These are phyloP conservation scores for Pseudomugil gertrudae DNA, from an alignment of 2,797 vertebrate genomes.

Conservation along the genomic window DNA sequence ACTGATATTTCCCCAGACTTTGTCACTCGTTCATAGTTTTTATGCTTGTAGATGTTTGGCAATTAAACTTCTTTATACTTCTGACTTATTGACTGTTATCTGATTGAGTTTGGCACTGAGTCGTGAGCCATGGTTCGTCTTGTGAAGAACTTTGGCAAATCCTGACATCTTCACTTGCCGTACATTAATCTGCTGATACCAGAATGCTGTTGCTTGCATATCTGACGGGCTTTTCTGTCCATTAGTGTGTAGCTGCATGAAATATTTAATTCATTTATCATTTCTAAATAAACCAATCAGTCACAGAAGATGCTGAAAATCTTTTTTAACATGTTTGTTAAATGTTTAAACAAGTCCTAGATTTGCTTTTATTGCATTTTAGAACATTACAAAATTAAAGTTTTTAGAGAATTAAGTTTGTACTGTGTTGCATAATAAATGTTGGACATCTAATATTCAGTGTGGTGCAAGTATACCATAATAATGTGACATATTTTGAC, in stretches of 20 bases:
- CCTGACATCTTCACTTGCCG: not conserved
- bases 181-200: not conserved
- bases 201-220: not conserved
- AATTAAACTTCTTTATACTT: not conserved
- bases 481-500: not conserved
- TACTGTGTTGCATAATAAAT: not conserved
- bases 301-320: not conserved
- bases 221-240: not conserved
- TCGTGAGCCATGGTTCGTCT: not conserved
- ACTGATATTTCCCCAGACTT: not conserved
- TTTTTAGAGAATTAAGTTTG: not conserved
- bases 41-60: not conserved
- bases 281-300: no score
- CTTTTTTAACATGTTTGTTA: not conserved
- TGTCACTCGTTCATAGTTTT: not conserved
- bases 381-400: not conserved
- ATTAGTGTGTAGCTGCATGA: no score
- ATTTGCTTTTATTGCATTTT: not conserved
- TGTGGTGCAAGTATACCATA: not conserved
- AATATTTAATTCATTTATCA: no score
- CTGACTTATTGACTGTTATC: no score
- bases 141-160: not conserved
- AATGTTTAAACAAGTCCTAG: not conserved
- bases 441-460: not conserved
- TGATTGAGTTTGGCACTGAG: not conserved